phyloP scores from a whole-genome alignment of 2,888 invertebrate genomes.

The Buathra laborator region DNA sequence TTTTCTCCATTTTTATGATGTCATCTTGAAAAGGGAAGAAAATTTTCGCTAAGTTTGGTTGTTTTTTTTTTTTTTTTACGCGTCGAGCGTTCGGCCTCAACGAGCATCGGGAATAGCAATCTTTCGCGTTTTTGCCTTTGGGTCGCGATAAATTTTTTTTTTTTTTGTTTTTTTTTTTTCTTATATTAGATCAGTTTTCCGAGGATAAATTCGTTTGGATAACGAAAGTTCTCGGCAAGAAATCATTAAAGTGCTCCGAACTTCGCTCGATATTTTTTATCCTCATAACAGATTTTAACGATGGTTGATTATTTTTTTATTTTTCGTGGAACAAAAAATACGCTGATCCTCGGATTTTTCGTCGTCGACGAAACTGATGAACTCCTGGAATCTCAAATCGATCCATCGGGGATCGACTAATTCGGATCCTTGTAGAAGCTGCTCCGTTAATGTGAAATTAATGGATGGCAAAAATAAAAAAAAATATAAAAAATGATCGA shows the following conservation, averaged over 20 bases:
- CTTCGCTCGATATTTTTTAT: background rate
- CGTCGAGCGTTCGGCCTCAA: conserved; percentile 77
- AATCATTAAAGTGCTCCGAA: background rate
- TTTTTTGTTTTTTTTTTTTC: background rate
- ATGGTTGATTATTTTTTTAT: background rate
- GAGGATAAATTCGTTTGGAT: too few relatives aligned
- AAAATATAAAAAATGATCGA: background rate
- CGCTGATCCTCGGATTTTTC: conserved; percentile 1
- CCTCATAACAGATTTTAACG: background rate
- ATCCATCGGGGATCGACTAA: background rate
- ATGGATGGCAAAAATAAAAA: background rate
- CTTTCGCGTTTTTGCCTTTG: conserved; percentile 50
- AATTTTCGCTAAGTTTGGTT: conserved; percentile 72
- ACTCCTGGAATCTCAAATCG: conserved; percentile 15
- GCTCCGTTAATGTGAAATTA: background rate
- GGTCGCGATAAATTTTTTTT: background rate
- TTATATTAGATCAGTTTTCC: background rate
- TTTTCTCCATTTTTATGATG: conserved; percentile 85
- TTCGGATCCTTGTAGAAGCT: conserved; percentile 17
- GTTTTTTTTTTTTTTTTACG: conserved; percentile 40
- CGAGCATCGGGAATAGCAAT: conserved; percentile 68
- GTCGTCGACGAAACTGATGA: background rate
- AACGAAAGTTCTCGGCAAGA: too few relatives aligned
- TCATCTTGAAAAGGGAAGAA: conserved; percentile 85
- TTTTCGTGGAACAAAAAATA: conserved; percentile 5